These are phyloP conservation scores for Coecobrya sp. DNA, from an alignment of 2,888 invertebrate species.

Conservation along the genomic window DNA sequence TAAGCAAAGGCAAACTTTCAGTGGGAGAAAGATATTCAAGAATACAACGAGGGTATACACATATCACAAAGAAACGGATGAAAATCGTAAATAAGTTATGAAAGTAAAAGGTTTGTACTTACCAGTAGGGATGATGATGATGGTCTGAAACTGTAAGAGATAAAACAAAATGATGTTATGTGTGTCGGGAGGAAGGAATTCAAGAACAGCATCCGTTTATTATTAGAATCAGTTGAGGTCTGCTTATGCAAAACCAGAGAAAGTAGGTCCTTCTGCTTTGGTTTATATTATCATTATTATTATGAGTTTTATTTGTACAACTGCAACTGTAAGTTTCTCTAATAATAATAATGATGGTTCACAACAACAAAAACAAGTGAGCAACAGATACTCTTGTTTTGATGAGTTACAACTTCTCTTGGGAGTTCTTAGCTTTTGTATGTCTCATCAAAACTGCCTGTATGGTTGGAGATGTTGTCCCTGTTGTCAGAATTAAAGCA, in stretches of 20 bases:
- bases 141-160: slow-evolving; percentile 20
- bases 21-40: slow-evolving; percentile 19
- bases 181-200: not conserved
- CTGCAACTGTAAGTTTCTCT: slow-evolving; percentile 21
- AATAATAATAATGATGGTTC: slow-evolving; percentile 41
- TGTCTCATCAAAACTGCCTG: slow-evolving; percentile 62
- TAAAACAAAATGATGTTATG: slow-evolving; percentile 48
- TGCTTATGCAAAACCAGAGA: not conserved
- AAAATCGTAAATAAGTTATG: slow-evolving; percentile 72
- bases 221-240: not conserved
- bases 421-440: slow-evolving; percentile 57
- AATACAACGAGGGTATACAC: not conserved
- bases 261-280: not conserved
- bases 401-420: slow-evolving; percentile 62
- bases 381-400: slow-evolving; percentile 72
- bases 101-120: slow-evolving; percentile 56
- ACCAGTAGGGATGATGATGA: slow-evolving; percentile 49
- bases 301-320: slow-evolving; percentile 43
- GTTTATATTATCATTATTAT: slow-evolving; percentile 32
- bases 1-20: slow-evolving; percentile 40
- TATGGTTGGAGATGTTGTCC: not conserved
- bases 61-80: slow-evolving; percentile 52
- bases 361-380: slow-evolving; percentile 65
- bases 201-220: slow-evolving; percentile 28
- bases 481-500: slow-evolving; percentile 18